Conservation (phyloP, 2,888 invertebrate species). For the Amaurobius ferox region DNA sequence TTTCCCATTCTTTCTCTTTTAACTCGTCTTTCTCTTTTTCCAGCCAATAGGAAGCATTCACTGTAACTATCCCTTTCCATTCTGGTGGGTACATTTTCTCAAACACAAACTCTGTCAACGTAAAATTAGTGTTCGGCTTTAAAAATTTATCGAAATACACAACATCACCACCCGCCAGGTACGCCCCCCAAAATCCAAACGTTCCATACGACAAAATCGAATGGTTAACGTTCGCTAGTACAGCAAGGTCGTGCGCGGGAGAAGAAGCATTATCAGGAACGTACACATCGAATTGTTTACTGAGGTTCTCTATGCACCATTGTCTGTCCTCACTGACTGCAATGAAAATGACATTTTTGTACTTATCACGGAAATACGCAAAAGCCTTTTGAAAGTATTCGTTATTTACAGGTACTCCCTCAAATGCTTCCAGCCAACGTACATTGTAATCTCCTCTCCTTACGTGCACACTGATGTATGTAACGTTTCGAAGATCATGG, state of each 20-base stretch:
- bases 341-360: conserved; percentile 42
- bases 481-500: too few relatives aligned
- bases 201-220: conserved; percentile 61
- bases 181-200: too few relatives aligned
- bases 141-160: conserved; percentile 61
- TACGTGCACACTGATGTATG: conserved; percentile 42
- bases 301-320: conserved; percentile 52
- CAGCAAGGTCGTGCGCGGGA: conserved; percentile 51
- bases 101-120: conserved; percentile 27
- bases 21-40: too few relatives aligned
- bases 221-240: too few relatives aligned
- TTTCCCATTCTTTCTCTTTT: too few relatives aligned
- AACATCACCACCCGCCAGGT: conserved; percentile 56
- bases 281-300: conserved; percentile 3
- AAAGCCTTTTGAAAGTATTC: conserved; percentile 54
- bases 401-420: conserved; percentile 31
- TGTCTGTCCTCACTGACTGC: conserved; percentile 55
- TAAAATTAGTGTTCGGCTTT: conserved; percentile 35
- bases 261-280: conserved; percentile 22
- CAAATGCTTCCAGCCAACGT: conserved; percentile 38
- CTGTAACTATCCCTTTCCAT: conserved; percentile 48
- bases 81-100: conserved; percentile 55
- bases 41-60: background rate
- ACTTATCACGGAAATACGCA: too few relatives aligned
- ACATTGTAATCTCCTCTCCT: conserved; percentile 43